phyloP scores from a whole-genome alignment of 1,140 invertebrate species.

The Anastatus disparis region DNA sequence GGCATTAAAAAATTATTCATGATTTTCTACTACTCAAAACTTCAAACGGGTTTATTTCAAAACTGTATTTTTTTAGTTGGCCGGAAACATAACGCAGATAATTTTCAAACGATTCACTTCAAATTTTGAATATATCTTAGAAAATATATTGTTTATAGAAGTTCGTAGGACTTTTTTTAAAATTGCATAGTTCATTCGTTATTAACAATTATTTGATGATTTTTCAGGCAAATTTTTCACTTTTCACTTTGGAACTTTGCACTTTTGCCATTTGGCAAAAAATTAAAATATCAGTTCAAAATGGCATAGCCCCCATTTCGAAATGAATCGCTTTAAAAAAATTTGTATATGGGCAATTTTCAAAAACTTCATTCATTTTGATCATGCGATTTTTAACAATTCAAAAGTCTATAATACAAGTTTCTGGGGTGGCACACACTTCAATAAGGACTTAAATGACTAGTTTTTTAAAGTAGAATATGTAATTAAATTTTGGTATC shows the following conservation, averaged over 20 bases:
- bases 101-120: slow-evolving; percentile 12
- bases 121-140: slow-evolving; percentile 9
- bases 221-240: not conserved
- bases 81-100: slow-evolving; percentile 6
- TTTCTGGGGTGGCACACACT: too few relatives aligned
- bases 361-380: too few relatives aligned
- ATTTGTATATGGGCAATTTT: too few relatives aligned
- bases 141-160: not conserved
- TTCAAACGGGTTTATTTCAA: slow-evolving; percentile 33
- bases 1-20: slow-evolving; percentile 25
- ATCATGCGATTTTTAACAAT: too few relatives aligned
- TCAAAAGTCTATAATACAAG: too few relatives aligned
- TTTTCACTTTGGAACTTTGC: not conserved
- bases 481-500: too few relatives aligned
- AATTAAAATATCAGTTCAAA: slow-evolving; percentile 2
- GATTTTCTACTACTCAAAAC: slow-evolving; percentile 31
- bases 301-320: too few relatives aligned
- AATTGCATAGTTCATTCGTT: not conserved
- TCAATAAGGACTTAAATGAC: too few relatives aligned
- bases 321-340: too few relatives aligned
- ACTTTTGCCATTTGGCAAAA: not conserved
- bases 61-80: slow-evolving; percentile 11
- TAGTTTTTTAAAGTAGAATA: too few relatives aligned
- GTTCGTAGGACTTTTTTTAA: not conserved
- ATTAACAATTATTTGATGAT: not conserved